Evolutionary conservation across 64 coral and sea anemone species (phyloP), one percentile per base, ranked within the genome.

Genomic region (Acropora tenuis): DNA sequence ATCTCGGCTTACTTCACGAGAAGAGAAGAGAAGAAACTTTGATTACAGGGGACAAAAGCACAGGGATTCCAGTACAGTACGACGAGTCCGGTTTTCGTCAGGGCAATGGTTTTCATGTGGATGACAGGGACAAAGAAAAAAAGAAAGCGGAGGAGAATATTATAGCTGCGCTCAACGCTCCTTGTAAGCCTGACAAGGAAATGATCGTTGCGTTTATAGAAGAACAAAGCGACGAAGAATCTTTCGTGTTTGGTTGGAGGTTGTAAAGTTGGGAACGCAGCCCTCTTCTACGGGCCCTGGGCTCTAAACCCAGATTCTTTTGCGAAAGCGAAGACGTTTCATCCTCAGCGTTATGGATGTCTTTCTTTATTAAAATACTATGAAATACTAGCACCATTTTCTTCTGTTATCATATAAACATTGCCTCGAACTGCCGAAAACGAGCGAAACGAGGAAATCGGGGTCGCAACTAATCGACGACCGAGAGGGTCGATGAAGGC

Each of bases 181-280:
- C 18, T 16, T 42, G 45, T 17, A 45, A 63, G 9, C 41, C 20
- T 12, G 44, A 65, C 30, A 84, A 84, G 5, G 72, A 65, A 63
- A 47, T 59, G 69, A 84, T 44, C 60, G 66, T 91, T 50, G 71
- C 42, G 0, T 90, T 46, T 4, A n/a, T 81, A 6, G 82, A 82
- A 40, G 68, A 89, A 6, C 55, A 76, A 30, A 91, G 89, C 11
- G 80, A 91, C 20, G 48, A 91, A 0, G 89, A 91, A 4, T 91
- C 89, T 8, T 91, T 91, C 15, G 89, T 91, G 8, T 74, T 91
- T 12, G 89, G 89, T 48, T 91, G 89, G 89, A 50, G 89, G 48
- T 61, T 91, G 12, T 91, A n/a, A 76, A 75, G 30, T 30, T 30
- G 30, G 30, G 30, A 30, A 30, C 30, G 30, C 30, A 30, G 30